phyloP scores from a whole-genome alignment of 2,113 vertebrate species.

The Istiophorus platypterus region DNA sequence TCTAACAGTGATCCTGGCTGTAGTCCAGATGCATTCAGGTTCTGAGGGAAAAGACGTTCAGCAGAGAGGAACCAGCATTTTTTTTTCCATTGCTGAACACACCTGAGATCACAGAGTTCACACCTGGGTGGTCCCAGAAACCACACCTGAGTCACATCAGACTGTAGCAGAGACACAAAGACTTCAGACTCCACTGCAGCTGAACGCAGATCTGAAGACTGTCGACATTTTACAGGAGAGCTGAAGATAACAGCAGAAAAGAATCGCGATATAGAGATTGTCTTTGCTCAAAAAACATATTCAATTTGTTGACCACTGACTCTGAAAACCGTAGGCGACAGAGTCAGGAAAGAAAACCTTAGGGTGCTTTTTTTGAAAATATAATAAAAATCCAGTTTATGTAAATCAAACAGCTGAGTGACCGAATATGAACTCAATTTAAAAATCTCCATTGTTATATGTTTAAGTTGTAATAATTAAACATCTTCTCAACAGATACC shows the following conservation, averaged over 20 bases:
- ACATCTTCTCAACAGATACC: background rate
- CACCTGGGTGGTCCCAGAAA: conserved; percentile 61
- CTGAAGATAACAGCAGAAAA: background rate
- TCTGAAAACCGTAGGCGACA: background rate
- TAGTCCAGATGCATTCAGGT: background rate
- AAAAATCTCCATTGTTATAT: too few species aligned
- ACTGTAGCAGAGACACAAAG: background rate
- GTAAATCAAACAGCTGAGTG: too few species aligned
- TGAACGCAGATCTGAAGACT: background rate
- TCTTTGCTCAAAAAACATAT: background rate
- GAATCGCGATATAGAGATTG: background rate
- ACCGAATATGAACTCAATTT: too few species aligned
- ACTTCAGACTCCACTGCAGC: conserved; percentile 5
- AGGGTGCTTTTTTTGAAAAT: background rate
- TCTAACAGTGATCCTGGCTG: background rate
- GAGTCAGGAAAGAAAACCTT: background rate
- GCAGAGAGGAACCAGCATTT: conserved; percentile 49
- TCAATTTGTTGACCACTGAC: background rate
- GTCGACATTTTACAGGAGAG: background rate
- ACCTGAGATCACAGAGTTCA: conserved; percentile 22
- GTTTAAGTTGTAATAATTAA: background rate
- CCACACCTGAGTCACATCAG: background rate
- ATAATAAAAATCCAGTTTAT: too few species aligned
- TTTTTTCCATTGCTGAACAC: conserved; percentile 18
- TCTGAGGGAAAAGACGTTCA: conserved; percentile 20